phyloP scores from a whole-genome alignment of 2,113 vertebrate species.

The Triplophysa siluroides region DNA sequence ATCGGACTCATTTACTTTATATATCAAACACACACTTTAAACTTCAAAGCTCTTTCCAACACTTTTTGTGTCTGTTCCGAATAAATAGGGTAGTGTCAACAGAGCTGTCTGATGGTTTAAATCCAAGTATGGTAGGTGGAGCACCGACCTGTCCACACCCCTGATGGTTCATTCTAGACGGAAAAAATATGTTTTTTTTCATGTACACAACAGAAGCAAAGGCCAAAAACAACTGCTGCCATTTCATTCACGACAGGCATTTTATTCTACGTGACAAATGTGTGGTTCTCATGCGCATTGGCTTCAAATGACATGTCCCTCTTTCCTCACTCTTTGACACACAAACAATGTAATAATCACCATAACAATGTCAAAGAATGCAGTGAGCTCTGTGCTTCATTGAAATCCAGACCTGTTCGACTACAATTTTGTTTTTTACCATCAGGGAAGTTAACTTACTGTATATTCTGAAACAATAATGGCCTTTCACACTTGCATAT shows the following conservation, averaged over 20 bases:
- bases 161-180: slow-evolving; percentile 2
- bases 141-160: not conserved
- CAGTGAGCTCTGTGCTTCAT: not conserved
- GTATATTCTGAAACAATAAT: not conserved
- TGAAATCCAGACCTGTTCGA: not conserved
- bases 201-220: slow-evolving; percentile 1
- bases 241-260: not conserved
- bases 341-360: not conserved
- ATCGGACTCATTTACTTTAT: too few relatives aligned
- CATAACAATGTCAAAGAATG: slow-evolving; percentile 21
- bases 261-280: not conserved
- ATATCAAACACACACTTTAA: not conserved
- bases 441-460: not conserved
- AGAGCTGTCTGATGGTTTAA: not conserved
- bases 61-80: not conserved
- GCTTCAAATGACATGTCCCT: not conserved
- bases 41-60: not conserved
- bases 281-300: not conserved
- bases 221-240: not conserved
- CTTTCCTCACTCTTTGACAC: slow-evolving; percentile 7
- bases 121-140: not conserved
- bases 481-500: not conserved
- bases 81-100: slow-evolving; percentile 20
- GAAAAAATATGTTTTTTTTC: not conserved
- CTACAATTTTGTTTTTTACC: not conserved